phyloP scores from a whole-genome alignment of 2,113 vertebrate genomes.

The Dicerorhinus sumatrensis region DNA sequence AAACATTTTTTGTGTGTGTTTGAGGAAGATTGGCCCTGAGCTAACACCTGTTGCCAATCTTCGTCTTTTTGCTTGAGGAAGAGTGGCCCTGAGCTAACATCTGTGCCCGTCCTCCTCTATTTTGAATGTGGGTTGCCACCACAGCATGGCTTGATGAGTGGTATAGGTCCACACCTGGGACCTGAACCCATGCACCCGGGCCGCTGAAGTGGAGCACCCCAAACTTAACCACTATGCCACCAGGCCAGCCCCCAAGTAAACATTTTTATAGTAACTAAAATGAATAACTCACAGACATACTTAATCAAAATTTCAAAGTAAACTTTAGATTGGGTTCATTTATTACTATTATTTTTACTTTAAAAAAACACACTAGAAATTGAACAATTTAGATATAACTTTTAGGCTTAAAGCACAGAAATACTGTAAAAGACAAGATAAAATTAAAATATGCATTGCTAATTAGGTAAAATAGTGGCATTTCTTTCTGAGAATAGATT shows the following conservation, averaged over 20 bases:
- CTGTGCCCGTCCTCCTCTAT: no score
- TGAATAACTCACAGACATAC: neutral
- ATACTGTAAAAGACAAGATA: neutral
- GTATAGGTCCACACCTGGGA: no score
- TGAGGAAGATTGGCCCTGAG: no score
- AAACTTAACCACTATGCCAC: no score
- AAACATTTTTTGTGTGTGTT: neutral
- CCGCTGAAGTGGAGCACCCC: no score
- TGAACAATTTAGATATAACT: neutral
- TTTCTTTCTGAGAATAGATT: neutral
- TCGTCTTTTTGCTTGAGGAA: no score
- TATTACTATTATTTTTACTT: neutral
- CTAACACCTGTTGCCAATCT: no score
- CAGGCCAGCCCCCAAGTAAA: neutral
- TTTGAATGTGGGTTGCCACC: no score
- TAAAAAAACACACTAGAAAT: neutral
- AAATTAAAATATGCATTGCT: neutral
- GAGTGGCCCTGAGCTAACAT: no score
- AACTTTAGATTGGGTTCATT: neutral
- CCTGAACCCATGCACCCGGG: no score
- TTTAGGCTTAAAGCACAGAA: neutral
- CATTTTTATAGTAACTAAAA: neutral
- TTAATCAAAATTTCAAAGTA: conserved; percentile 4
- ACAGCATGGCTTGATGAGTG: no score
- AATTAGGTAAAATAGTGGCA: neutral